Percentiles rank a stretch among this genome's conserved stretches.
Evolutionary conservation across 2,888 invertebrate genomes (phyloP).

Genomic region (Chaitophorus viminalis): DNA sequence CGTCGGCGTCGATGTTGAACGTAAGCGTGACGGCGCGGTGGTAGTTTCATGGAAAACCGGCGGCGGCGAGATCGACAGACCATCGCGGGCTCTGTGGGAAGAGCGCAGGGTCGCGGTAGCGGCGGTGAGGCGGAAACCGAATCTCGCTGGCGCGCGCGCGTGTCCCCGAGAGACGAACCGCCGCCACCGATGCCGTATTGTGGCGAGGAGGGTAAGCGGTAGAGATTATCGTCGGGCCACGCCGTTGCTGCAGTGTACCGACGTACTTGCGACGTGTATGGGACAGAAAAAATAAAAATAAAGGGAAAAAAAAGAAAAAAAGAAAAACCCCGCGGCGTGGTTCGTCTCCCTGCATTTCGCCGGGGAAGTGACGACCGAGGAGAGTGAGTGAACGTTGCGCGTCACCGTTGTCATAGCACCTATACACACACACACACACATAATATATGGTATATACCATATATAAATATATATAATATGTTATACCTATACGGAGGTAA

Average conservation of each 20-base stretch:
- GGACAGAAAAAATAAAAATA: background rate
- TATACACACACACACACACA: background rate
- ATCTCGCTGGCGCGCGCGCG: slow-evolving; percentile 43
- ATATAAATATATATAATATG: background rate
- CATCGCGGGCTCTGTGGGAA: background rate
- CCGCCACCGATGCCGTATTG: background rate
- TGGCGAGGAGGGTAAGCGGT: background rate
- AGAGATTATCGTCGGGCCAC: slow-evolving; percentile 32
- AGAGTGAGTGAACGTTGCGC: background rate
- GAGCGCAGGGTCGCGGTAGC: background rate
- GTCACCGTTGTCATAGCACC: slow-evolving; percentile 52
- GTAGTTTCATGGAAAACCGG: slow-evolving; percentile 38
- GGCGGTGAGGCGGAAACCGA: slow-evolving; percentile 9
- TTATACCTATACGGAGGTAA: background rate
- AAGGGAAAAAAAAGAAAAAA: slow-evolving; percentile 11
- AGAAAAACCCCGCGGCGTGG: slow-evolving; percentile 8
- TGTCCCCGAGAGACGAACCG: slow-evolving; percentile 30
- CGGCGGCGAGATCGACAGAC: slow-evolving; percentile 36
- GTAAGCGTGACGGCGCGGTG: slow-evolving; percentile 15
- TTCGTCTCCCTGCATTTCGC: slow-evolving; percentile 11
- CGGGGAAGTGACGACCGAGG: background rate
- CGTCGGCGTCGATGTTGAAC: background rate
- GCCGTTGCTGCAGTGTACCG: background rate
- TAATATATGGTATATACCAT: background rate
- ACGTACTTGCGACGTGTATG: background rate